Evolutionary conservation across 2,797 vertebrate genomes (phyloP).

Genomic region (Lerista edwardsae): DNA sequence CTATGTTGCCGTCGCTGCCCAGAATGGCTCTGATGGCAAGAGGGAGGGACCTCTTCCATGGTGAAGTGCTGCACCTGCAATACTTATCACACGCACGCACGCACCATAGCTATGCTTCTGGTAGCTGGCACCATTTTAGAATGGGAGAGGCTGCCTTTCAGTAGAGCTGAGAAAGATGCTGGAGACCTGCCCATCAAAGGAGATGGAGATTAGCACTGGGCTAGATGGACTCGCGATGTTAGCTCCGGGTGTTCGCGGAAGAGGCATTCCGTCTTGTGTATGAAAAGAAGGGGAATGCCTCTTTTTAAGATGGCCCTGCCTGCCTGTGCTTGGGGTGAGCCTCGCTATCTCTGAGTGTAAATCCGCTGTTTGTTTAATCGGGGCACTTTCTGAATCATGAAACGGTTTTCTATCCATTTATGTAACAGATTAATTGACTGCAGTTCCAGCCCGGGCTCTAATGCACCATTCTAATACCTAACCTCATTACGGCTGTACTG

Average conservation of each 20-base stretch:
- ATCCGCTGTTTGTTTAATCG: neutral
- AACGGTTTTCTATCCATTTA: neutral
- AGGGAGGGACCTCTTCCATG: too few relatives aligned
- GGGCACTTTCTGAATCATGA: neutral
- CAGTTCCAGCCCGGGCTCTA: neutral
- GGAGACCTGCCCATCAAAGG: too few relatives aligned
- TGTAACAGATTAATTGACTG: neutral
- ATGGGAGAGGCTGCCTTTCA: neutral
- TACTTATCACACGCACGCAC: too few relatives aligned
- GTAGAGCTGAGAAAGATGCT: too few relatives aligned
- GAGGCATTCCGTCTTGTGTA: neutral
- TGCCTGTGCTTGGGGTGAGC: neutral
- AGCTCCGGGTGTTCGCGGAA: neutral
- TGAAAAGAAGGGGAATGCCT: neutral
- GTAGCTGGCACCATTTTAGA: too few relatives aligned
- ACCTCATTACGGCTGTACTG: neutral
- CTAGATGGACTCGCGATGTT: too few relatives aligned
- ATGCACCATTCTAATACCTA: neutral
- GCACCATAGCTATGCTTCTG: too few relatives aligned
- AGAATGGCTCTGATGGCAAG: too few relatives aligned
- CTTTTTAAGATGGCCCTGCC: neutral
- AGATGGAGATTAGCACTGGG: too few relatives aligned
- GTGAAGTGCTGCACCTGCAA: too few relatives aligned
- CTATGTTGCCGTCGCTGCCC: too few relatives aligned
- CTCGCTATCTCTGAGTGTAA: too few relatives aligned